Evolutionary conservation across 2,888 invertebrate species (phyloP).

Genomic region (Nyleta sp.): DNA sequence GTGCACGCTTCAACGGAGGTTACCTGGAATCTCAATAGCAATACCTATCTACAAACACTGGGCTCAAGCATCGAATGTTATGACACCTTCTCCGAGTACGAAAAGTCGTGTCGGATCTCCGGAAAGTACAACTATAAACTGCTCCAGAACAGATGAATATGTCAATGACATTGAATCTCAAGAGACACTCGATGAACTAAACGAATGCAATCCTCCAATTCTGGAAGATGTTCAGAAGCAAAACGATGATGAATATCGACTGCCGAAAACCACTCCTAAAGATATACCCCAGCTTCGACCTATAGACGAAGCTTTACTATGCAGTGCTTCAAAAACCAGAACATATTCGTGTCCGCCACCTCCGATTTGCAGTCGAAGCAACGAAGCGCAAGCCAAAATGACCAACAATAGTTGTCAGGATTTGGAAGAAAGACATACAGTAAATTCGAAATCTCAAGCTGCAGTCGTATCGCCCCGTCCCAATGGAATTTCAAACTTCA

Average conservation of each 20-base stretch:
- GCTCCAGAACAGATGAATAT: constrained; percentile 61
- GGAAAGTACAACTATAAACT: constrained; percentile 74
- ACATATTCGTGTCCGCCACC: constrained; percentile 27
- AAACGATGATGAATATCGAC: constrained; percentile 32
- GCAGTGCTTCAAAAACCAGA: constrained; percentile 50
- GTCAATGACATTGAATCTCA: constrained; percentile 47
- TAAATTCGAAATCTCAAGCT: constrained; percentile 61
- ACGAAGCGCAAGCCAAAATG: constrained; percentile 74
- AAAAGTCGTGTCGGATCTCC: constrained; percentile 74
- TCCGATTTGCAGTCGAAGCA: constrained; percentile 68
- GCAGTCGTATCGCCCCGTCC: constrained; percentile 86
- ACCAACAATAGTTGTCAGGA: constrained; percentile 41
- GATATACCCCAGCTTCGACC: constrained; percentile 64
- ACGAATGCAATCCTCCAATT: constrained; percentile 74
- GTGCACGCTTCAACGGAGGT: constrained; percentile 53
- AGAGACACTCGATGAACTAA: constrained; percentile 55
- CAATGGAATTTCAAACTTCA: constrained; percentile 85
- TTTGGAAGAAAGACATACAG: constrained; percentile 39
- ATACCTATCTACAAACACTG: constrained; percentile 72
- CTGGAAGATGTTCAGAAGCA: constrained; percentile 64
- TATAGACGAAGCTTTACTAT: constrained; percentile 53
- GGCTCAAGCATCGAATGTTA: constrained; percentile 56
- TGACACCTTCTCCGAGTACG: constrained; percentile 33
- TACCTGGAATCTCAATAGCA: constrained; percentile 72
- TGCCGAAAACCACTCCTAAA: constrained; percentile 38